Evolutionary conservation across 2,888 invertebrate species (phyloP).

Genomic region (Euphydryas editha): DNA sequence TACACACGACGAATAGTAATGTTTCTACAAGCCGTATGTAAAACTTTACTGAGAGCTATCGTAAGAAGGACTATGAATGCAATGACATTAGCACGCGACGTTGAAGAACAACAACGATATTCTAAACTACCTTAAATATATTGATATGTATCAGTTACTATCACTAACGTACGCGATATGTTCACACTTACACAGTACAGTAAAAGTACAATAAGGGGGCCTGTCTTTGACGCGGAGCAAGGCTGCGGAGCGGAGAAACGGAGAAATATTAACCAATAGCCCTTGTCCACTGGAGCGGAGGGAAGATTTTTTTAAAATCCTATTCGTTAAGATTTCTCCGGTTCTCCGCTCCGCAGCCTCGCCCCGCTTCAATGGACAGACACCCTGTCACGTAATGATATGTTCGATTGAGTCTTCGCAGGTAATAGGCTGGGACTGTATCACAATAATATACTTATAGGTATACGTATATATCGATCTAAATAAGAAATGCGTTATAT

Average conservation of each 20-base stretch:
- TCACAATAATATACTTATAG: conserved; percentile 44
- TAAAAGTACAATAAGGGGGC: conserved; percentile 35
- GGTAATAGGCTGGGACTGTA: conserved; percentile 46
- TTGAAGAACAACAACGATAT: conserved; percentile 78
- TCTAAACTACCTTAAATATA: conserved; percentile 72
- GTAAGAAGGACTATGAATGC: conserved; percentile 9
- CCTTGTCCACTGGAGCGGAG: too few species aligned
- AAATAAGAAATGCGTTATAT: conserved; percentile 39
- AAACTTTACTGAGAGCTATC: too few species aligned
- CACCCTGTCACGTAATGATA: conserved; percentile 50
- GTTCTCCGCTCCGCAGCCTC: too few species aligned
- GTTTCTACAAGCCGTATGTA: too few species aligned
- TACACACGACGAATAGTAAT: too few species aligned
- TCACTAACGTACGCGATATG: conserved; percentile 51
- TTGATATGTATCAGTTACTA: conserved; percentile 58
- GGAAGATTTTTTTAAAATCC: too few species aligned
- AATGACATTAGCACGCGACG: conserved; percentile 52
- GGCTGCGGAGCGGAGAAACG: too few species aligned
- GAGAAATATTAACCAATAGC: too few species aligned
- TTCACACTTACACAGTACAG: conserved; percentile 36
- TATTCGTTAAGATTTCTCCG: too few species aligned
- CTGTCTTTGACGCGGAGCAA: too few species aligned
- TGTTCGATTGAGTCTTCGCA: conserved; percentile 49
- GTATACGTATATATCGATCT: conserved; percentile 40
- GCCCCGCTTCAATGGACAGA: too few species aligned